Evolutionary conservation across 64 coral and sea anemone genomes (phyloP), one percentile per base, ranked within the genome.

Genomic region (Porites australiensis): DNA sequence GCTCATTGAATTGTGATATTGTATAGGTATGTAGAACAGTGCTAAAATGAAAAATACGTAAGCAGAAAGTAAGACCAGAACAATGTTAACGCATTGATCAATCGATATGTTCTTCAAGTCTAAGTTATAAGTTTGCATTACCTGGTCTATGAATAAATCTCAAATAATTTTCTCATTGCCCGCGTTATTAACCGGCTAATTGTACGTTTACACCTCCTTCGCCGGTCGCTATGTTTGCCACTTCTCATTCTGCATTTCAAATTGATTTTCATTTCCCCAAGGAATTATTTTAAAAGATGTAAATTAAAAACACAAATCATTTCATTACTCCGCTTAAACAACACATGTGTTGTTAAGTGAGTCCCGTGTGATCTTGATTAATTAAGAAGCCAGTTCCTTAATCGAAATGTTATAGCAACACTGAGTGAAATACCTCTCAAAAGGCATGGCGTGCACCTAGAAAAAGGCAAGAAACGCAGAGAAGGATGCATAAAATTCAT

Each of bases 211-310:
- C 21, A 59, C 77, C 77, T 79, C 27, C 13, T 44, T 44, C 2
- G 21, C 77, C 27, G 27, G 6, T 12, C 4, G 49, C 12, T 58
- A 79, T 37, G 13, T 58, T 4, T 10, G 4, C 8, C 15, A 5
- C 4, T 2, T 8, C 13, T 3, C 16, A 50, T 13, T 21, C 48
- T 82, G 5, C 44, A 83, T 64, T 48, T 67, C 19, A 52, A 51
- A 63, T n/a, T 16, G 6, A 12, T 0, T 65, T 68, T 68, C 23
- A 83, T 83, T 83, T 83, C 81, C 81, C 81, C 22, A 19, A 67
- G 81, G 81, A 83, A 83, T 83, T 49, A 50, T 22, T 67, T 67
- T 63, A 50, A 37, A 59, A 59, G 19, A 79, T 43, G 53, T 60
- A 79, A 58, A 79, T 79, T 79, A 4, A 13, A 59, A 58, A 60